Base-by-base conservation (phyloP, 2,888 invertebrate species). In the Mayetiola destructor region DNA sequence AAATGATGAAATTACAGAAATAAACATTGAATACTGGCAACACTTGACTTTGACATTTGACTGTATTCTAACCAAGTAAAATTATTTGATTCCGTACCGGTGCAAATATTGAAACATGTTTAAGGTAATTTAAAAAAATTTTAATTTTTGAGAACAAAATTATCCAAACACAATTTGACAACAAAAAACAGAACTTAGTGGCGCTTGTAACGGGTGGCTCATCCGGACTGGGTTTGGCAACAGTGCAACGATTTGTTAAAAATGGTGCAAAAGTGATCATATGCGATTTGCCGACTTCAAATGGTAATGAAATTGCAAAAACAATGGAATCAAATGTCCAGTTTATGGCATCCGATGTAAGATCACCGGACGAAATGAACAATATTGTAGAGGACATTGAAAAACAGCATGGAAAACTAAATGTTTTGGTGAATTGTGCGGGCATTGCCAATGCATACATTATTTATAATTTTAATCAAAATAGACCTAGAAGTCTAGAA, bases 181-280 rank as follows among this genome's bases (percentile, higher is more conserved):
- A 12, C n/a, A 2, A 2, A 14, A 14, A 37, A n/a, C 67, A 90
- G 89, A 88, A 87, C 66, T 75, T 86, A 65, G 92, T 93, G 54
- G 81, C 85, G 63, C 76, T 99, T 63, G 92, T 99, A 56, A 96
- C 97, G 57, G 97, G 97, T 14, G 96, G 94, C 58, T 95, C 93
- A 4, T 96, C 96, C 8, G 97, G 99, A 1, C 75, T 99, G 56
- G 97, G 97, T 0, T 82, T 81, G 67, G 96, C 92, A 3, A 88
- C 92, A 2, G 95, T 83, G 0, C 88, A 94, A 68, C 77, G 91
- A 61, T 78, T 99, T 59, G 78, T 85, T 0, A 79, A 80, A 60
- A 81, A 88, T 68, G 97, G 96, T 8, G 84, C 85, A 5, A 84
- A 81, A 67, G 94, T 94, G 2, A 82, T 94, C 0, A 76, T 97